Evolutionary conservation across 2,888 invertebrate genomes (phyloP).

Genomic region (Panopea generosa): DNA sequence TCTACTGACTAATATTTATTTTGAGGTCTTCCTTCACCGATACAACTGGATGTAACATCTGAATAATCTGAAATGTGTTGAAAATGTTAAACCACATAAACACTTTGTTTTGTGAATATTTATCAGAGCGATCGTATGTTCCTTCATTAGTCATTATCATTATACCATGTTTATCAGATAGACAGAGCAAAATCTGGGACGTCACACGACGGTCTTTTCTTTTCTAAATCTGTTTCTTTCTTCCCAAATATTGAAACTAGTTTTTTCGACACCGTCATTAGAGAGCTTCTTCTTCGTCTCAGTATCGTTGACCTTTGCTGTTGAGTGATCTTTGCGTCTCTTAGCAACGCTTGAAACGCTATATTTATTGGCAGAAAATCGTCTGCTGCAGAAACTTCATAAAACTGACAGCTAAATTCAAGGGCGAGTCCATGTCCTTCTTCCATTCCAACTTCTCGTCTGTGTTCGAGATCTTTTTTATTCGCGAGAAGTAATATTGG

Average conservation of each 20-base stretch:
- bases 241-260: constrained; percentile 78
- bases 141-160: too few species aligned
- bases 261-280: constrained; percentile 73
- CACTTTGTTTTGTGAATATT: too few species aligned
- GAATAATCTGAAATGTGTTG: too few species aligned
- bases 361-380: constrained; percentile 68
- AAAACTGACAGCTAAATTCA: constrained; percentile 75
- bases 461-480: constrained; percentile 89
- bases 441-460: constrained; percentile 88
- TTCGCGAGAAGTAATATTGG: constrained; percentile 92
- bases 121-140: too few species aligned
- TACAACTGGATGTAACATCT: too few species aligned
- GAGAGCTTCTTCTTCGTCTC: constrained; percentile 70
- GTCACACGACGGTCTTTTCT: constrained; percentile 64
- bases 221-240: constrained; percentile 64
- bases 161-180: constrained; percentile 7
- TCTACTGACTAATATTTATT: too few species aligned
- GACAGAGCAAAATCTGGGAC: constrained; percentile 59
- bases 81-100: too few species aligned
- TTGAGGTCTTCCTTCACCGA: too few species aligned
- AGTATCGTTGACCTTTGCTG: constrained; percentile 66
- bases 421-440: constrained; percentile 75
- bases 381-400: constrained; percentile 80
- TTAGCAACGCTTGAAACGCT: constrained; percentile 74
- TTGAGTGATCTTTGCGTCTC: constrained; percentile 74